Conservation (phyloP, 1,140 invertebrate genomes). For the Tetramorium parvispinum region DNA sequence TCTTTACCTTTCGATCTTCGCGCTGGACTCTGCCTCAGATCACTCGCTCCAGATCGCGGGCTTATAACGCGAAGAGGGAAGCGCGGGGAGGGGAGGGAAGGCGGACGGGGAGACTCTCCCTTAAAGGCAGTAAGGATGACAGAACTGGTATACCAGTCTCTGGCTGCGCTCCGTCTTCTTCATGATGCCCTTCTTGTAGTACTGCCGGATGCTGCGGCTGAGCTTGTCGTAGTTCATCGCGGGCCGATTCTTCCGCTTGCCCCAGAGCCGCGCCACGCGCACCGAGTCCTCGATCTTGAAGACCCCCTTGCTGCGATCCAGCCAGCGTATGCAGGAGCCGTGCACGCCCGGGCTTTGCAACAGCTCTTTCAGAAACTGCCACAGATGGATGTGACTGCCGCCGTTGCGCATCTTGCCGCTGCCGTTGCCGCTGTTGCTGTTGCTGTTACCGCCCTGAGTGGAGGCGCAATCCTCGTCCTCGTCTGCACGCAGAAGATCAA, state of each 20-base stretch:
- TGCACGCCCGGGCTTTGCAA: conserved; percentile 94
- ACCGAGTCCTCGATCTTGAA: conserved; percentile 99
- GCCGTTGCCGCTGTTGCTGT: conserved; percentile 3
- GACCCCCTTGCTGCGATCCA: conserved; percentile 96
- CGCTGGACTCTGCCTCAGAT: conserved; percentile 30
- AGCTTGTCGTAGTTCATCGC: conserved; percentile 99
- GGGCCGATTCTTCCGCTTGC: conserved; percentile 98
- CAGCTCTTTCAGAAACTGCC: conserved; percentile 99
- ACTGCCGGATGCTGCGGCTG: conserved; percentile 98
- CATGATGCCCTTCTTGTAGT: conserved; percentile 99
- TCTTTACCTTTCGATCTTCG: conserved; percentile 65
- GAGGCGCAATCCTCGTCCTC: conserved; percentile 86
- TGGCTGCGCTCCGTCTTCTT: conserved; percentile 99
- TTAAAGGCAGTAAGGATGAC: conserved; percentile 96
- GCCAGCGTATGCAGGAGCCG: conserved; percentile 97
- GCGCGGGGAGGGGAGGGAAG: background rate
- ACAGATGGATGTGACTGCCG: conserved; percentile 98
- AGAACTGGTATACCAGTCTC: conserved; percentile 99
- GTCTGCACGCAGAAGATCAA: conserved; percentile 80
- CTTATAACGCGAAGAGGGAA: background rate
- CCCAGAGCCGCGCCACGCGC: conserved; percentile 97
- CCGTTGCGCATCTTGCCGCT: conserved; percentile 86
- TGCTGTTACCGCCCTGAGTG: conserved; percentile 72
- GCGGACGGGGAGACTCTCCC: conserved; percentile 62
- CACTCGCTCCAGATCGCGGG: conserved; percentile 13